Evolutionary conservation across 2,888 invertebrate genomes (phyloP).

Genomic region (Melangyna quadrimaculata): DNA sequence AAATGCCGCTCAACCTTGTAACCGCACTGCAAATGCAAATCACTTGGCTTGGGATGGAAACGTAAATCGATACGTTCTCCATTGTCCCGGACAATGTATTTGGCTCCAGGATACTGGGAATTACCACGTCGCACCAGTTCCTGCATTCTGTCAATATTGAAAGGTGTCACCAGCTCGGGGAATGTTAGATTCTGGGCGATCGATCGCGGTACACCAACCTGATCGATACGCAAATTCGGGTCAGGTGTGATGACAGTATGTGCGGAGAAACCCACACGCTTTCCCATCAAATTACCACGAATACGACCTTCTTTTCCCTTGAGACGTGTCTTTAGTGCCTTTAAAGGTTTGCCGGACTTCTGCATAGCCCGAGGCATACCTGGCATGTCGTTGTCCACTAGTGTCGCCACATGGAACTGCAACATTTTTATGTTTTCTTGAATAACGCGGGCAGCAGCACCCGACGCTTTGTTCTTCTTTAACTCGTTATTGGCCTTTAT

Average conservation of each 20-base stretch:
- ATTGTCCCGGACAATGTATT: slow-evolving; percentile 99
- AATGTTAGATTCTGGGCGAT: slow-evolving; percentile 99
- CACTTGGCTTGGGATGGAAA: slow-evolving; percentile 98
- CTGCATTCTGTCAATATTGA: slow-evolving; percentile 95
- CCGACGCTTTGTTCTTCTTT: slow-evolving; percentile 95
- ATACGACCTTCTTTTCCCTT: slow-evolving; percentile 99
- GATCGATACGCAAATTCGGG: slow-evolving; percentile 96
- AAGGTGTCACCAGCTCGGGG: slow-evolving; percentile 99
- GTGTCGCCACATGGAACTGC: slow-evolving; percentile 98
- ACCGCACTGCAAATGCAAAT: slow-evolving; percentile 97
- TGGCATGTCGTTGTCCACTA: slow-evolving; percentile 99
- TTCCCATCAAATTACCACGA: slow-evolving; percentile 99
- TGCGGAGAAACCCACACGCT: slow-evolving; percentile 99
- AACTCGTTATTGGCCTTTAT: slow-evolving; percentile 99
- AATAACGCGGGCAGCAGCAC: slow-evolving; percentile 98
- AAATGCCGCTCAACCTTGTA: slow-evolving; percentile 98
- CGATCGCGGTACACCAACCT: slow-evolving; percentile 98
- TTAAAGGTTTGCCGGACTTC: slow-evolving; percentile 98
- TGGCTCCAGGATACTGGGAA: slow-evolving; percentile 99
- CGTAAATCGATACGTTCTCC: slow-evolving; percentile 98
- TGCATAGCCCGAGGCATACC: slow-evolving; percentile 99
- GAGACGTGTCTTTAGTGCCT: slow-evolving; percentile 96
- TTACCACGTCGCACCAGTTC: slow-evolving; percentile 98
- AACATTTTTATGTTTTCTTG: slow-evolving; percentile 98
- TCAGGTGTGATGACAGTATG: slow-evolving; percentile 99